Base-by-base conservation (phyloP, 2,888 invertebrate species). In the Boloria selene region DNA sequence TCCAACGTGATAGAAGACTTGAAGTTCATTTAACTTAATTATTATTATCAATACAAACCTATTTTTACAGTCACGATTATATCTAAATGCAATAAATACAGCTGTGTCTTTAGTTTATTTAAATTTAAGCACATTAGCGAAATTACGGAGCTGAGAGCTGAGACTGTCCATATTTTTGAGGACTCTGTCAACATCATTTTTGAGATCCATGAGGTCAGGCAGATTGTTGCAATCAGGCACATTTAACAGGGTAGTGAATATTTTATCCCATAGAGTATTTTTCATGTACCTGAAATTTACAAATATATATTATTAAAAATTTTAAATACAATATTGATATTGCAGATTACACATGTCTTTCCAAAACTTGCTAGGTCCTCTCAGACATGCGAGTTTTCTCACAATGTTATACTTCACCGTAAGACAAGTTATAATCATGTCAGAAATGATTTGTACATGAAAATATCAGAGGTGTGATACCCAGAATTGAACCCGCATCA, bases 171-270 rank as follows among this genome's bases (percentile, higher is more conserved):
- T 84, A 76, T 83, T 79, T 68, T 79, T 84, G 64, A 90, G 76
- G 65, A 87, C 83, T 73, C 82, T 85, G 72, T 93, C 92, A 58
- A 90, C 85, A 72, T 91, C 90, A 72, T 83, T 84, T 76, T 93
- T 93, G 73, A 94, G 87, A 76, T 93, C 93, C 79, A 93, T 83
- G 73, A 97, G 88, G 81, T 96, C 95, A 0, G 97, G 97, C 84
- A 96, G 91, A 69, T 94, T 93, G 64, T 94, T 93, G 80, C 97
- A 97, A 67, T 95, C 95, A 22, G 95, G 95, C 66, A 97, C 94
- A 88, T 98, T 98, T 64, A 98, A 90, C 70, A 98, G 88, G 44
- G 94, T 94, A 49, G 95, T 94, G 82, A 98, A 98, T 80, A 97
- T 95, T 72, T 94, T 94, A 75, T 95, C 95, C 97, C 98, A 98